Evolutionary conservation across 2,113 vertebrate genomes (phyloP).

Genomic region (Etia nguti): DNA sequence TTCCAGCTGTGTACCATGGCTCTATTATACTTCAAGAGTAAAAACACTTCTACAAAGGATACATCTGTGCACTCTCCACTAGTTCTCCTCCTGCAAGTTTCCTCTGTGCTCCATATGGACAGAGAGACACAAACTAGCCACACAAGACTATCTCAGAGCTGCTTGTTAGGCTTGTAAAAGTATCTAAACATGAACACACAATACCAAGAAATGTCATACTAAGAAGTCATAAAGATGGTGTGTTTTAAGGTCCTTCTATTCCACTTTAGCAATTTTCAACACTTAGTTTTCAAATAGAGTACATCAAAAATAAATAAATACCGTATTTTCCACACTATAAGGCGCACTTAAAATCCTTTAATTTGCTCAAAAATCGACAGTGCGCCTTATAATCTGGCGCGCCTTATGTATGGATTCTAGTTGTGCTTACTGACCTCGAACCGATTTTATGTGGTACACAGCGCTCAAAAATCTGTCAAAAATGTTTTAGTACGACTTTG

Average conservation of each 20-base stretch:
- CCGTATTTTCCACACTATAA: too few relatives aligned
- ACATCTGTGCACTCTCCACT: not conserved
- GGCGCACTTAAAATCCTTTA: too few relatives aligned
- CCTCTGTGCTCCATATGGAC: not conserved
- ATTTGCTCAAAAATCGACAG: too few relatives aligned
- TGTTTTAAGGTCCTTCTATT: not conserved
- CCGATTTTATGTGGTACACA: too few relatives aligned
- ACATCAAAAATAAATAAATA: rapidly evolving
- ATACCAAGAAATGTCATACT: not conserved
- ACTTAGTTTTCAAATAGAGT: not conserved
- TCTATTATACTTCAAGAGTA: not conserved
- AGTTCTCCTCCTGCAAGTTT: not conserved
- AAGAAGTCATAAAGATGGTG: not conserved
- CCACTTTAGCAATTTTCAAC: not conserved
- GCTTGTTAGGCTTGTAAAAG: not conserved
- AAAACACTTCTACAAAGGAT: too few relatives aligned
- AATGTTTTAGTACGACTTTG: too few relatives aligned
- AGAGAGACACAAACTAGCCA: not conserved
- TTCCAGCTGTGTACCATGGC: not conserved
- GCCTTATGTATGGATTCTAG: too few relatives aligned
- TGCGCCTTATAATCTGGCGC: too few relatives aligned
- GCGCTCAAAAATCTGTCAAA: too few relatives aligned
- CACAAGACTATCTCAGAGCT: not conserved
- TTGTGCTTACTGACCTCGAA: too few relatives aligned
- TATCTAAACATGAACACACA: not conserved